Evolutionary conservation across 2,888 invertebrate species (phyloP).

Genomic region (Vandiemenella viatica): DNA sequence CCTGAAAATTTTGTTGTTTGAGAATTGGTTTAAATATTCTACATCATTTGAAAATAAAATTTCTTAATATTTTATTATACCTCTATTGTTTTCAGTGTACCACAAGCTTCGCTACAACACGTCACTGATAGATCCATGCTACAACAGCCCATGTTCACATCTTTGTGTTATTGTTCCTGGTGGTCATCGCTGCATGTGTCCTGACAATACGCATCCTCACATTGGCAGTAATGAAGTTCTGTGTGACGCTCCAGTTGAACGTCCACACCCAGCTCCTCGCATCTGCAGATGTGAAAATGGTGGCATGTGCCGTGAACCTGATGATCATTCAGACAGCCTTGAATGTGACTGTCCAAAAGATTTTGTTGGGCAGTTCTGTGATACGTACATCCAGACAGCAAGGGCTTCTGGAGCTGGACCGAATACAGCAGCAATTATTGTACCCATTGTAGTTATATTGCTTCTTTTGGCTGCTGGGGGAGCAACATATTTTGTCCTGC

Average conservation of each 20-base stretch:
- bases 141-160: slow-evolving; percentile 68
- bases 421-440: slow-evolving; percentile 56
- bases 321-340: slow-evolving; percentile 25
- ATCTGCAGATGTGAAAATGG: slow-evolving; percentile 79
- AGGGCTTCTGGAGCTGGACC: slow-evolving; percentile 36
- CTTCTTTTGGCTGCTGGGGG: slow-evolving; percentile 55
- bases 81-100: slow-evolving; percentile 52
- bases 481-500: slow-evolving; percentile 66
- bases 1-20: too few relatives aligned
- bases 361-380: slow-evolving; percentile 59
- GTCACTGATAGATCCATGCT: slow-evolving; percentile 50
- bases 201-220: slow-evolving; percentile 45
- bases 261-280: slow-evolving; percentile 54
- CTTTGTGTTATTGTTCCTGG: slow-evolving; percentile 81
- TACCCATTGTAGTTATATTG: slow-evolving; percentile 66
- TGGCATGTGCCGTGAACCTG: slow-evolving; percentile 10
- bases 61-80: too few relatives aligned
- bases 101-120: slow-evolving; percentile 73
- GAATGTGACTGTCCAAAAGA: slow-evolving; percentile 57
- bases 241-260: slow-evolving; percentile 74
- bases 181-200: slow-evolving; percentile 81
- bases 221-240: slow-evolving; percentile 42
- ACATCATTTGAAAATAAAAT: too few relatives aligned
- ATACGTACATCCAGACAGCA: slow-evolving; percentile 44
- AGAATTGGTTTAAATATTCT: too few relatives aligned